phyloP scores from a whole-genome alignment of 2,113 vertebrate species.

The Gnathonemus echidnorhynchus region DNA sequence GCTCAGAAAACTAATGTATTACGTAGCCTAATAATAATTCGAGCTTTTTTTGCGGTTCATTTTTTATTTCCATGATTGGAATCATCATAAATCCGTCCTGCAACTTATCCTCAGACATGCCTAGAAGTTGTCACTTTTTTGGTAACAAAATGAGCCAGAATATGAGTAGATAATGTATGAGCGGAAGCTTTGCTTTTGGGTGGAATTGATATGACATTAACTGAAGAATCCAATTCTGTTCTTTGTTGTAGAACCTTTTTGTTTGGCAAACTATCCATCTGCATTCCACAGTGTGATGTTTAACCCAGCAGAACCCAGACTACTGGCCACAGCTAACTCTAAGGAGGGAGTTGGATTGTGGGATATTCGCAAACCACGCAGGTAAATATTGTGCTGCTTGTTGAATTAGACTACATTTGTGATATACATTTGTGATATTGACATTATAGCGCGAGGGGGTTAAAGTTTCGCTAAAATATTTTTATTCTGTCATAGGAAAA shows the following conservation, averaged over 20 bases:
- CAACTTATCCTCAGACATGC: neutral
- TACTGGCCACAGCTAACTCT: constrained; percentile 95
- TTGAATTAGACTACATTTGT: no score
- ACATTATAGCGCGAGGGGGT: no score
- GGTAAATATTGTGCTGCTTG: constrained; percentile 54
- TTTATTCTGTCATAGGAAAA: no score
- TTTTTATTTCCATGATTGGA: neutral
- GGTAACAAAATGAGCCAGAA: neutral
- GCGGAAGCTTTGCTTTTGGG: neutral
- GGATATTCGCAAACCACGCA: constrained; percentile 97
- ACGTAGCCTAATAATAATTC: neutral
- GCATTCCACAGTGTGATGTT: constrained; percentile 99
- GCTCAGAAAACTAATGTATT: neutral
- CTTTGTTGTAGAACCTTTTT: constrained; percentile 81
- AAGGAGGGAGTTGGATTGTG: constrained; percentile 97
- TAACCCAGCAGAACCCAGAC: constrained; percentile 89
- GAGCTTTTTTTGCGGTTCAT: neutral
- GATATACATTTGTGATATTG: no score
- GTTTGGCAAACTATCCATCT: constrained; percentile 94
- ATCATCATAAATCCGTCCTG: neutral
- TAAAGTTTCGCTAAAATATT: no score
- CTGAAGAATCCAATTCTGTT: constrained; percentile 27
- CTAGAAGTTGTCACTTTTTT: neutral
- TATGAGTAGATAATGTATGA: neutral
- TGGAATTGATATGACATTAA: neutral